These are phyloP conservation scores for Gastrophryne carolinensis DNA, from an alignment of 2,797 vertebrate genomes.

Conservation along the genomic window DNA sequence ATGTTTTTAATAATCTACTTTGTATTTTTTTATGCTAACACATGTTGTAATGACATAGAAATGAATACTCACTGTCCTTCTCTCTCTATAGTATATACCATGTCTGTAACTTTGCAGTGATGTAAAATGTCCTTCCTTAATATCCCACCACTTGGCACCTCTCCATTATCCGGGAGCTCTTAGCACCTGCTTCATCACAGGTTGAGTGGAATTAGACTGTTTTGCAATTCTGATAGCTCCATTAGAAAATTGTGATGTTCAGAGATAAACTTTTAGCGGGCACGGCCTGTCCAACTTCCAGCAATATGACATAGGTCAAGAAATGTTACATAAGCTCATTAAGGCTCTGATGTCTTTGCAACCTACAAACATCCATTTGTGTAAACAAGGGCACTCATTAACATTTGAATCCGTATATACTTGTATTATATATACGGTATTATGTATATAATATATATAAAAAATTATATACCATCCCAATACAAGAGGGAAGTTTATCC, in stretches of 20 bases:
- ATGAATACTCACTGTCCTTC: too few species aligned
- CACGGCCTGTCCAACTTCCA: constrained; percentile 60
- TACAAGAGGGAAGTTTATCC: too few species aligned
- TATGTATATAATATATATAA: too few species aligned
- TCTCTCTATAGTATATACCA: too few species aligned
- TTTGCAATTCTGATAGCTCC: constrained; percentile 67
- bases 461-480: too few species aligned
- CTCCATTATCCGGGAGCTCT: constrained; percentile 54
- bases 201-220: constrained; percentile 57
- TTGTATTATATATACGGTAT: too few species aligned
- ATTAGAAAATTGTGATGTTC: constrained; percentile 64
- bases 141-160: constrained; percentile 55
- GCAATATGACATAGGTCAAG: constrained; percentile 49
- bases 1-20: too few species aligned
- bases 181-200: constrained; percentile 63
- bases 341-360: constrained; percentile 57
- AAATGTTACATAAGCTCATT: constrained; percentile 56
- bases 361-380: constrained; percentile 34
- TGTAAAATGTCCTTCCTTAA: too few species aligned
- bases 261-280: constrained; percentile 63
- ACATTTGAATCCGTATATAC: constrained; percentile 22
- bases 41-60: too few species aligned
- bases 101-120: constrained; percentile 8
- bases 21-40: too few species aligned
- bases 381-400: neutral